Percentiles rank a stretch among this genome's conserved stretches.
These are phyloP conservation scores for Cremastinae sp. DNA, from an alignment of 2,888 invertebrate species.

Conservation along the genomic window DNA sequence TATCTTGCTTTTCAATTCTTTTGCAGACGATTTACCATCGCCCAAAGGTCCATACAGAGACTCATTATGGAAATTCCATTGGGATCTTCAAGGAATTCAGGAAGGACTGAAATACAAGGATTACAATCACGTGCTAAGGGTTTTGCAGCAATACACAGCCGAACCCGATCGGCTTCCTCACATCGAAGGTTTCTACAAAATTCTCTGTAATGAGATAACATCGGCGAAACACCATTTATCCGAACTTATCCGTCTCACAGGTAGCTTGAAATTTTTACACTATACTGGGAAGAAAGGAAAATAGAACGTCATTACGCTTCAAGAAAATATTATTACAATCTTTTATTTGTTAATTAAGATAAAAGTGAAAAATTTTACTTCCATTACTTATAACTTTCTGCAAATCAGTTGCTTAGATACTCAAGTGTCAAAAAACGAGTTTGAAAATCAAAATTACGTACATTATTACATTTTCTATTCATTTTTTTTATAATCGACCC, in stretches of 20 bases:
- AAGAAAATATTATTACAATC: too few species aligned
- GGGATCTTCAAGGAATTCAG: conserved; percentile 63
- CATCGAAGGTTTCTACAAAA: conserved; percentile 66
- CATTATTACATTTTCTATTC: too few species aligned
- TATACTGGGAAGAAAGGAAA: conserved; percentile 11
- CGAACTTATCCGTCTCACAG: conserved; percentile 69
- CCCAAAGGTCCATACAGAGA: conserved; percentile 59
- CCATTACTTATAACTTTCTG: neutral
- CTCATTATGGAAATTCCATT: conserved; percentile 68
- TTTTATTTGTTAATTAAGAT: too few species aligned
- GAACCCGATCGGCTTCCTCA: conserved; percentile 57
- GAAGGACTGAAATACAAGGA: conserved; percentile 66
- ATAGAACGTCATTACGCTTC: neutral
- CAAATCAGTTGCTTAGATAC: neutral
- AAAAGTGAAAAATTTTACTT: conserved; percentile 7
- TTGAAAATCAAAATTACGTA: neutral
- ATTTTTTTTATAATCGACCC: conserved; percentile 11
- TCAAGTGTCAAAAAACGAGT: too few species aligned
- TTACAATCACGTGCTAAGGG: conserved; percentile 67
- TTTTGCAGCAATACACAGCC: conserved; percentile 55
- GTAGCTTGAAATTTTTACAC: conserved; percentile 64
- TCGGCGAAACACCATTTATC: conserved; percentile 64
- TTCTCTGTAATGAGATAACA: conserved; percentile 68
- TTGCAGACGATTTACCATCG: conserved; percentile 63
- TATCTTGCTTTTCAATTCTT: neutral